Evolutionary conservation across 2,797 vertebrate species (phyloP).

Genomic region (Sphenopsis melanotis): DNA sequence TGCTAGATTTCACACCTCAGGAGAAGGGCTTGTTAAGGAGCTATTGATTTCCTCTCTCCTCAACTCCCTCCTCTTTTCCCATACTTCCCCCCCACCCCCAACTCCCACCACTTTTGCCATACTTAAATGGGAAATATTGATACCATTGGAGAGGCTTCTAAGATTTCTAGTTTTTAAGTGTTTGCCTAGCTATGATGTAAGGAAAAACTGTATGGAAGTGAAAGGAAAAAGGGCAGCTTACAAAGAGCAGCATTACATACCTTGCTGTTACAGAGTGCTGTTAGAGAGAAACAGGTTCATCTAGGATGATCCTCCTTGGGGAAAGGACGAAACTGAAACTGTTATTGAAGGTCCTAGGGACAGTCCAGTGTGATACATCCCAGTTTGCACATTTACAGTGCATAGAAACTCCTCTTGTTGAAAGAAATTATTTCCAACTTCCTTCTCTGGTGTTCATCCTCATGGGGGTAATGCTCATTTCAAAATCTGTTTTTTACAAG

Average conservation of each 20-base stretch:
- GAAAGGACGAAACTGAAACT: not conserved
- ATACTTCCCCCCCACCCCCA: not conserved
- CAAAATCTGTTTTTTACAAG: not conserved
- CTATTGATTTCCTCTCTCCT: not conserved
- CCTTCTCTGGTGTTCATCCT: not conserved
- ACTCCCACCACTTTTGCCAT: not conserved
- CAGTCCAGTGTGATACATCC: not conserved
- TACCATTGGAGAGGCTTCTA: not conserved
- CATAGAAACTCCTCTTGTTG: not conserved
- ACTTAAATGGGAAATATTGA: slow-evolving; percentile 25
- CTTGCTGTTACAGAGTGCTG: not conserved
- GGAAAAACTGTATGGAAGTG: not conserved
- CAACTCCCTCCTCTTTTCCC: not conserved
- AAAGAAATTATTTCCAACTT: not conserved
- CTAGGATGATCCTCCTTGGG: not conserved
- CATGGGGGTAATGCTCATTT: not conserved
- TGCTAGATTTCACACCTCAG: not conserved
- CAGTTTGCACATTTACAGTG: not conserved
- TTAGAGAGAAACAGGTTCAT: not conserved
- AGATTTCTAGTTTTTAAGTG: not conserved
- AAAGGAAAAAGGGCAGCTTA: not conserved
- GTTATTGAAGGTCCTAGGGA: not conserved
- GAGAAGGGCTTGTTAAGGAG: not conserved
- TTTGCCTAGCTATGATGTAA: not conserved
- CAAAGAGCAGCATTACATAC: not conserved